Conservation (phyloP, 1,140 invertebrate species). For the Spodoptera frugiperda region DNA sequence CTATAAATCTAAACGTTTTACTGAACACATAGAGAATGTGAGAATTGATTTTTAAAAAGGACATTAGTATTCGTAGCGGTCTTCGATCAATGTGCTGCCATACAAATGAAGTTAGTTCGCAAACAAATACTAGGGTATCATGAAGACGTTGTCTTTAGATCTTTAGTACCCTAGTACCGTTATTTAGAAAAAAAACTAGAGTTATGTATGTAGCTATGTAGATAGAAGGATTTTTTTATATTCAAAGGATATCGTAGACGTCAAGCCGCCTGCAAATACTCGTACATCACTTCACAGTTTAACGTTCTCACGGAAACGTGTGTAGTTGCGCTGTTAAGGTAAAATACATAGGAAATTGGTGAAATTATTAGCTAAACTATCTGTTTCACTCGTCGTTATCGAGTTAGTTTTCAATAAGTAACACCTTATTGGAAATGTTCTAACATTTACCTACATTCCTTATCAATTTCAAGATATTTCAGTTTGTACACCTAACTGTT, state of each 20-base stretch:
- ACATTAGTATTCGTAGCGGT: constrained; percentile 31
- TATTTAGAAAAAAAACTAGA: neutral
- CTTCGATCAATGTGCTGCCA: constrained; percentile 1
- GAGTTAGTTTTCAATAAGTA: too few species aligned
- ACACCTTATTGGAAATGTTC: too few species aligned
- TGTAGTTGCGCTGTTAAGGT: neutral
- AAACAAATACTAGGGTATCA: constrained; percentile 7
- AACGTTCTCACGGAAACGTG: constrained; percentile 27
- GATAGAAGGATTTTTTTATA: constrained; percentile 3
- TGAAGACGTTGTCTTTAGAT: neutral
- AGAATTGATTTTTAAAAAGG: constrained; percentile 46
- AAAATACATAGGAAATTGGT: neutral
- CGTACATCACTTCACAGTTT: neutral
- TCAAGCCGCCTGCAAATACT: constrained; percentile 15
- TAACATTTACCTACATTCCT: too few species aligned
- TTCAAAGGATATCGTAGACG: constrained; percentile 15
- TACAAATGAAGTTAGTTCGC: constrained; percentile 39
- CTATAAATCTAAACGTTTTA: constrained; percentile 35
- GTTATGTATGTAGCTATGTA: neutral
- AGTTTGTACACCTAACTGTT: too few species aligned
- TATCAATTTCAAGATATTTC: too few species aligned
- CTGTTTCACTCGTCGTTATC: too few species aligned
- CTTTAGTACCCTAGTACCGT: neutral
- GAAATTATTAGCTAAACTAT: too few species aligned
- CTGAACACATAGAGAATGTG: constrained; percentile 17